phyloP scores from a whole-genome alignment of 2,888 invertebrate genomes.

The Drosophila nr. perissopoda region DNA sequence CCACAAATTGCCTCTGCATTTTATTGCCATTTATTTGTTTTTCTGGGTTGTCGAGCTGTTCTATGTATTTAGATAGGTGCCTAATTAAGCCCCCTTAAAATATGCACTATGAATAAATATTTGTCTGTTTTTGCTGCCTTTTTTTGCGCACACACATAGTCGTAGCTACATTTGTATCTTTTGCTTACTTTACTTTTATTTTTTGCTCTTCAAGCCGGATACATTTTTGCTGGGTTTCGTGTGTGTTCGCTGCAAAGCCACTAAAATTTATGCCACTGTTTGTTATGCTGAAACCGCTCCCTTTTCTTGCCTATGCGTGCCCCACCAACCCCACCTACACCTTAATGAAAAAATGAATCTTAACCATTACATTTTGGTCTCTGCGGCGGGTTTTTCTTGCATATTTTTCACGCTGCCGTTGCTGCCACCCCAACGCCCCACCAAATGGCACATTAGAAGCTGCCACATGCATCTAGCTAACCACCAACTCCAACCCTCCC shows the following conservation, averaged over 20 bases:
- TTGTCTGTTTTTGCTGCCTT: not conserved
- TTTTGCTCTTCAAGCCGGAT: constrained; percentile 46
- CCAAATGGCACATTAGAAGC: constrained; percentile 53
- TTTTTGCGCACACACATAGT: not conserved
- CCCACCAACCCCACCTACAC: constrained; percentile 2
- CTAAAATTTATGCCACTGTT: constrained; percentile 66
- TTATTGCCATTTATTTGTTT: constrained; percentile 7
- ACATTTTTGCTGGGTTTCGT: constrained; percentile 48
- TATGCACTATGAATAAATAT: not conserved
- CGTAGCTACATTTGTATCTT: constrained; percentile 46
- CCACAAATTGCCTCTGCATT: constrained; percentile 14
- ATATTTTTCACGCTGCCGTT: constrained; percentile 75
- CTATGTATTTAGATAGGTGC: constrained; percentile 21
- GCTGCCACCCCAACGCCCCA: constrained; percentile 39
- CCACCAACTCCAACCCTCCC: not conserved
- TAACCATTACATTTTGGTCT: constrained; percentile 64
- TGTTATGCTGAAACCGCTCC: constrained; percentile 22
- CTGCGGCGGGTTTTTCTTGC: constrained; percentile 59
- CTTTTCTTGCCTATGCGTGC: not conserved
- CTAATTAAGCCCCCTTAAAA: constrained; percentile 60
- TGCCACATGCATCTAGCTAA: constrained; percentile 40
- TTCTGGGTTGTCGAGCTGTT: not conserved
- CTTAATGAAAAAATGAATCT: constrained; percentile 58
- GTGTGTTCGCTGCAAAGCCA: constrained; percentile 20
- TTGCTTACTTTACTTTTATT: constrained; percentile 23